Conservation (phyloP, 2,113 vertebrate genomes). For the Sturnira hondurensis region DNA sequence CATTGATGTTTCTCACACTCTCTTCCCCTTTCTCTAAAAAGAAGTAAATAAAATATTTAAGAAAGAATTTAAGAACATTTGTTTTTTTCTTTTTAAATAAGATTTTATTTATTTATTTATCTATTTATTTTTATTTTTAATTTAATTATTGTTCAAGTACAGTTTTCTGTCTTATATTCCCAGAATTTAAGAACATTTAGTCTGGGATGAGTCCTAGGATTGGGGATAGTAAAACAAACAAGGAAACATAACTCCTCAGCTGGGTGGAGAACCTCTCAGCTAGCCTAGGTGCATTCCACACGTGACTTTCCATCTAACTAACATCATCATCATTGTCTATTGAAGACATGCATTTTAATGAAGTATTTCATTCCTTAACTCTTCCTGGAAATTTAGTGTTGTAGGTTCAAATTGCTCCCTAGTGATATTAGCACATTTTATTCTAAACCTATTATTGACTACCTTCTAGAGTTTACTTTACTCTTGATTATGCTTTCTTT, state of each 20-base stretch:
- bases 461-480: background rate
- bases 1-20: too few species aligned
- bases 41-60: too few species aligned
- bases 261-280: background rate
- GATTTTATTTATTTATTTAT: too few species aligned
- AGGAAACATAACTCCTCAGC: background rate
- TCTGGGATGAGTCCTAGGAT: background rate
- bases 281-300: background rate
- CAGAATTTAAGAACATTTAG: background rate
- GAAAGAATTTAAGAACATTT: background rate
- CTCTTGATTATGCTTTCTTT: background rate
- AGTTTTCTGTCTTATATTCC: too few species aligned
- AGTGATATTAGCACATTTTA: background rate
- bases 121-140: too few species aligned
- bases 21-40: too few species aligned
- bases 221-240: background rate
- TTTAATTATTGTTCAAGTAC: too few species aligned
- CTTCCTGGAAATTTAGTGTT: background rate
- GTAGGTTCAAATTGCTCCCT: background rate
- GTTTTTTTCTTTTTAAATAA: too few species aligned
- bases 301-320: background rate
- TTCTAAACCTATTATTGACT: background rate
- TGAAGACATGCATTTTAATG: background rate
- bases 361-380: background rate
- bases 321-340: background rate